Base-by-base conservation (phyloP, 2,113 vertebrate genomes). In the Xiphorhynchus elegans region DNA sequence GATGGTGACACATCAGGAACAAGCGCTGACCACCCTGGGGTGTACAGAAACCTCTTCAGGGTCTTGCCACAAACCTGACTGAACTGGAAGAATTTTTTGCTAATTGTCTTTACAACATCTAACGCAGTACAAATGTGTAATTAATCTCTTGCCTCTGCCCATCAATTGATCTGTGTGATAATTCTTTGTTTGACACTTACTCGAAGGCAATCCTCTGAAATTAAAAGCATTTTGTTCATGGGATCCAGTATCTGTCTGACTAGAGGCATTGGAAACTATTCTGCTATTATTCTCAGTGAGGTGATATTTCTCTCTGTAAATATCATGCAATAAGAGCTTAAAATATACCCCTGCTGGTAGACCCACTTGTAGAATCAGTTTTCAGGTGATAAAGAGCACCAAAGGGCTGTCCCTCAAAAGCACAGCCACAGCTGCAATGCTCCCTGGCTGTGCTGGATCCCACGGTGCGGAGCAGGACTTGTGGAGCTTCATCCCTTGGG, bases 401-500 rank as follows among this genome's bases (percentile, higher is more conserved):
- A 55, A 50, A 66, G 9, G 28, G 7, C 24, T 78, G 23, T 42
- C 17, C 28, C n/a, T 68, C 47, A 49, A 72, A 84, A 77, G 17
- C 37, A 53, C 17, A 56, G 50, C 21, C 40, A 13, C 11, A 5
- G 29, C 46, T 52, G 37, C 1, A 1, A 17, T 4, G 15, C 5
- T 72, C 15, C 13, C 59, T 37, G 69, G 9, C 49, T 67, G 47
- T 39, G n/a, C 31, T 62, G 37, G 23, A 33, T 84, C 23, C 52
- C 6, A 1, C 15, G 52, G 11, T 1, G 1, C n/a, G 15, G 10
- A 17, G 14, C 42, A 68, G 47, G 37, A 24, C 15, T 75, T 1
- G 0, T 1, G 1, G 11, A 11, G 20, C 37, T 79, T 87, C 28
- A 13, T 21, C 18, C 26, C 19, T 2, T 2, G 18, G 23, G 62